Base-by-base conservation (phyloP, 2,113 vertebrate genomes). In the Callospermophilus lateralis region DNA sequence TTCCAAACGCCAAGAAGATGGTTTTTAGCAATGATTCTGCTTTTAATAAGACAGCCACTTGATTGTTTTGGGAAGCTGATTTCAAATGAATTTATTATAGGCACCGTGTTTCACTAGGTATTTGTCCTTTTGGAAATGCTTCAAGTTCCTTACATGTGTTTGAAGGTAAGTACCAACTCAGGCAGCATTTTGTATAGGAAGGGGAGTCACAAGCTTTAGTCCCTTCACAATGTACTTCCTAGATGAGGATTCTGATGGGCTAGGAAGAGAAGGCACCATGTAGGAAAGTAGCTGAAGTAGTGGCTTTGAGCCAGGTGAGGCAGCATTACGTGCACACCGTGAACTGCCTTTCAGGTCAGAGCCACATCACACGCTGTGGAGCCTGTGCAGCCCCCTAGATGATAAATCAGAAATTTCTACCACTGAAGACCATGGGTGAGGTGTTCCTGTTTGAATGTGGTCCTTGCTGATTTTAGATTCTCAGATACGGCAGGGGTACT, bases 401-500 rank as follows among this genome's bases (percentile, higher is more conserved):
- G 19, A 42, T 11, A 3, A 45, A 3, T 30, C 22, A 67, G 32
- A 1, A n/a, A 28, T 1, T 16, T 3, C 22, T 74, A 5, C 32
- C 63, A 32, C 0, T 12, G 37, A 19, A 37, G 34, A 51, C 11
- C 19, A 15, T 26, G 9, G 58, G 12, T 81, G 48, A 72, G 19
- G 7, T 53, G 34, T 11, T 70, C 6, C 13, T 51, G 17, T 65
- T 30, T 84, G 12, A 65, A 70, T 5, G 8, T 39, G 78, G 22
- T 65, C 30, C 20, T 91, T 3, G 8, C 95, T 86, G 96, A 6
- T 98, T 98, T 93, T 95, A 99, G 99, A 99, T 99, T 95, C 98
- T 99, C 97, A 99, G 99, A 32, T 99, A 99, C 87, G 99, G 99
- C 94, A 98, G 99, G 98, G 98, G 98, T 70, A 99, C 99, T 55